Percentiles rank a stretch among this genome's conserved stretches.
Evolutionary conservation across 2,888 invertebrate species (phyloP).

Genomic region (Sphaeridia pumilis): DNA sequence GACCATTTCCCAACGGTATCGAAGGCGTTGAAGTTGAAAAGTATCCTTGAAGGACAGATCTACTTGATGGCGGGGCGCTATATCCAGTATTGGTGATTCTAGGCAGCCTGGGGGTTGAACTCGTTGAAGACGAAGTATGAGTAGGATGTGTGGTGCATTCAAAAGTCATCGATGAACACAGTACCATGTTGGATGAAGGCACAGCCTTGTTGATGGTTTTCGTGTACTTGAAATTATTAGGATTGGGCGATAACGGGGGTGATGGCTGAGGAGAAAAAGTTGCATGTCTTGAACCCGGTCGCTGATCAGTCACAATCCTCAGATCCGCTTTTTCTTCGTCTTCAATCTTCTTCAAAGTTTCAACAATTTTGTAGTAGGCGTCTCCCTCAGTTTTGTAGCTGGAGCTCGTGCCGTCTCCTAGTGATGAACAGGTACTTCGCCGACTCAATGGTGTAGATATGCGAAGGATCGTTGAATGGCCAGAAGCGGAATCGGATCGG

Average conservation of each 20-base stretch:
- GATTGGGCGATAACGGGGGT: neutral
- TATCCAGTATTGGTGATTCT: neutral
- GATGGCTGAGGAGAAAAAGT: neutral
- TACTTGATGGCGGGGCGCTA: neutral
- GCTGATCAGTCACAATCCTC: no score
- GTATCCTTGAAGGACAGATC: neutral
- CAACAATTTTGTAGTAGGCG: constrained; percentile 13
- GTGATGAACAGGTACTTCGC: no score
- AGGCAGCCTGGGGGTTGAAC: constrained; percentile 2
- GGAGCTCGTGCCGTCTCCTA: neutral
- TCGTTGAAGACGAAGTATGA: neutral
- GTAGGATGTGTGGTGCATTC: neutral
- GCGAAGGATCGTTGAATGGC: no score
- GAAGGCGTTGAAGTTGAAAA: neutral
- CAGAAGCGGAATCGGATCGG: no score
- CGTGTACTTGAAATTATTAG: neutral
- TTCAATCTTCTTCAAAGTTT: constrained; percentile 15
- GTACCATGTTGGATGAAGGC: neutral
- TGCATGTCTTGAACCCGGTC: no score
- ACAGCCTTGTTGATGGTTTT: neutral
- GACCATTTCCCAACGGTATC: neutral
- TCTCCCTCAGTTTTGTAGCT: constrained; percentile 2
- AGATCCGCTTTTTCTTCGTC: constrained; percentile 15
- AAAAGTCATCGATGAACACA: neutral
- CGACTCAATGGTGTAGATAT: no score